Percentiles rank a stretch among this genome's conserved stretches.
Evolutionary conservation across 2,888 invertebrate species (phyloP).

Genomic region (Pheosia tremula): DNA sequence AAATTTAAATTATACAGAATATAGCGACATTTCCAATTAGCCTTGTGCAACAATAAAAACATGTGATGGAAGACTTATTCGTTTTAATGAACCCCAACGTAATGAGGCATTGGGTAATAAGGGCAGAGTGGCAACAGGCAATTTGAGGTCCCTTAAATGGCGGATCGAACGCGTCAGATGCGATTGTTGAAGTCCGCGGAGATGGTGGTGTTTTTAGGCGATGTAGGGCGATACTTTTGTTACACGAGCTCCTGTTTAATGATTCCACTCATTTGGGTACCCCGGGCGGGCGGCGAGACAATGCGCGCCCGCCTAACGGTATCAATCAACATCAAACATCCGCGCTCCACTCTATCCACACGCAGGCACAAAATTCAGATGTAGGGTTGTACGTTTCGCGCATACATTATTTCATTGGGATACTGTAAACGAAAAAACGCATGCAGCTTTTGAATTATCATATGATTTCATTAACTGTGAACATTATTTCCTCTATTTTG

Average conservation of each 20-base stretch:
- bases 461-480: too few species aligned
- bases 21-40: too few species aligned
- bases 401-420: slow-evolving; percentile 37
- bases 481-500: neutral
- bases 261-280: slow-evolving; percentile 81
- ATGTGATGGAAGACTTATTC: too few species aligned
- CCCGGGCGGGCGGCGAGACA: slow-evolving; percentile 74
- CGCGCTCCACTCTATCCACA: slow-evolving; percentile 57
- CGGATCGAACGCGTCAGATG: slow-evolving; percentile 54
- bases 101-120: slow-evolving; percentile 45
- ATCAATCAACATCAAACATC: slow-evolving; percentile 84
- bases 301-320: slow-evolving; percentile 79
- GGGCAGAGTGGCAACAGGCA: slow-evolving; percentile 46
- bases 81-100: neutral
- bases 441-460: neutral
- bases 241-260: slow-evolving; percentile 78
- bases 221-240: slow-evolving; percentile 67
- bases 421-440: slow-evolving; percentile 18
- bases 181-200: slow-evolving; percentile 41
- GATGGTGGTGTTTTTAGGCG: slow-evolving; percentile 34
- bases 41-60: too few species aligned
- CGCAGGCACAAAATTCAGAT: slow-evolving; percentile 29
- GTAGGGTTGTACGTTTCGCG: slow-evolving; percentile 61
- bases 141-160: neutral
- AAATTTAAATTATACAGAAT: too few species aligned